Evolutionary conservation across 1,140 invertebrate species (phyloP), one percentile per base, ranked within the genome.

Genomic region (Dreissena polymorpha): DNA sequence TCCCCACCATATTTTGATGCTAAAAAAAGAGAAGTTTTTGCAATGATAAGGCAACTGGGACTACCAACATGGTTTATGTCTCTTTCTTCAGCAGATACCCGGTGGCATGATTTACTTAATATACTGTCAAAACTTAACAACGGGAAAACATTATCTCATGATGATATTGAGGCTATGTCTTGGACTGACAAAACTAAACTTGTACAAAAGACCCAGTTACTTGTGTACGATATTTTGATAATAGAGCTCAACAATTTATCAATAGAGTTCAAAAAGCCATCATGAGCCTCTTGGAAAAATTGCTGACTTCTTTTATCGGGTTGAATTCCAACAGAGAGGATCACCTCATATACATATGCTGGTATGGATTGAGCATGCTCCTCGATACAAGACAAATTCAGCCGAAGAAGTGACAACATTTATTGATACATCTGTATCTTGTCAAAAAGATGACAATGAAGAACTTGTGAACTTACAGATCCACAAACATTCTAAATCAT

Each of bases 11-110:
- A 88, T 50, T 75, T 84, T 12, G 77, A 82, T 70, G 69, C 73
- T 25, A 65, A 51, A n/a, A n/a, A 86, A 53, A 82, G n/a, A 86
- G 79, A 39, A 86, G 16, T 88, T 88, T 86, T 85, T 86, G 87
- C 83, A 70, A 88, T 86, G 85, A 86, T 87, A 21, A 77, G 81
- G 55, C 86, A 87, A 70, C 68, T 87, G 16, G 86, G 86, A 53
- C 18, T 81, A 55, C 75, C 85, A 74, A 81, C 82, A 50, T 85
- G 65, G 72, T 86, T 86, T 71, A 27, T 77, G 29, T 73, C 72
- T 23, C 73, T 84, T 18, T 86, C 85, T 57, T 64, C 86, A 39
- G 86, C 86, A 63, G 84, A 87, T 65, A 85, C 86, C n/a, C 77
- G 65, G 50, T 87, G 79, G 84, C 23, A 68, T 23, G 72, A 73